Conservation (phyloP, 2,797 vertebrate species). For the Philypnodon macrostomus region DNA sequence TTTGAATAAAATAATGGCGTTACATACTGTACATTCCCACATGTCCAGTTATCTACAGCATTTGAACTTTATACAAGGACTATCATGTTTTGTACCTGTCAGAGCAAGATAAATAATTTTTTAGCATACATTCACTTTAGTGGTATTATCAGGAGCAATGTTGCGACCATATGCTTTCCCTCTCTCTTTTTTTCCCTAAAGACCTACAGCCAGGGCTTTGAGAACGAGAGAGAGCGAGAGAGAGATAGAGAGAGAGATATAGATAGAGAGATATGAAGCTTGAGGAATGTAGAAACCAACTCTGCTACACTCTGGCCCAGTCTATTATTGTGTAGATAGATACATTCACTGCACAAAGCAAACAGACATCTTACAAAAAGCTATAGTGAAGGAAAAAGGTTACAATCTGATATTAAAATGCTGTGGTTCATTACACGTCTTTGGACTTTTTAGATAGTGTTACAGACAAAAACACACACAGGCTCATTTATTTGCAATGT, state of each 20-base stretch:
- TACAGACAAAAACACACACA: no score
- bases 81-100: conserved; percentile 10
- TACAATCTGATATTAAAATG: conserved; percentile 7
- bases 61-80: conserved; percentile 1
- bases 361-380: conserved; percentile 4
- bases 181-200: conserved; percentile 13
- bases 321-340: conserved; percentile 21
- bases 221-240: conserved; percentile 20
- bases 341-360: conserved; percentile 14
- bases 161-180: conserved; percentile 11
- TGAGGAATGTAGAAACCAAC: conserved; percentile 56
- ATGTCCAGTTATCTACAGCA: no score
- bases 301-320: conserved; percentile 28
- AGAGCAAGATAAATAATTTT: conserved; percentile 16
- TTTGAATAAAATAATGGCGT: conserved; percentile 8
- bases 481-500: no score
- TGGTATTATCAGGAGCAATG: conserved; percentile 17
- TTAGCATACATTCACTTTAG: conserved; percentile 14
- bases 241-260: no score
- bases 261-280: conserved; percentile 31
- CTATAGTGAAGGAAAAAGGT: conserved; percentile 28
- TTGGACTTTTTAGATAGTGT: no score
- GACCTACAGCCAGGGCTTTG: conserved; percentile 27
- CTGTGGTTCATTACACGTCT: background rate
- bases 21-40: no score